Evolutionary conservation across 2,113 vertebrate species (phyloP), one percentile per base, ranked within the genome.

Genomic region (Engystomops pustulosus): DNA sequence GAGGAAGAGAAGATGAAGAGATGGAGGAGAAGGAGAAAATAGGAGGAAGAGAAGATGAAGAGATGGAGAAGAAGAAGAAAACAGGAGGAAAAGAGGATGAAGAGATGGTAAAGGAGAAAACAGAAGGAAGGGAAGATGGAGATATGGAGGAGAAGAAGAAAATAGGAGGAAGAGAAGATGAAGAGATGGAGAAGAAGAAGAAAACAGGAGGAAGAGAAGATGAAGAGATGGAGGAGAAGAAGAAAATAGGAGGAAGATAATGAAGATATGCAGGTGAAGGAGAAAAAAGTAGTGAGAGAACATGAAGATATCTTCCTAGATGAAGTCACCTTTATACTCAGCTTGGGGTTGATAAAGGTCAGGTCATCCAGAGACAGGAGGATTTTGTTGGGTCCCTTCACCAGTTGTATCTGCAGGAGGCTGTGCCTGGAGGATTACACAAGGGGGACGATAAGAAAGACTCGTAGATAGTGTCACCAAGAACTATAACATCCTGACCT

Each of bases 321-420:
- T 55, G 15, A 32, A 14, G 30, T 89, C 91, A 94, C 95, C 90
- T 95, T 96, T 88, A 90, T 96, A 47, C 94, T 96, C 55, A 96
- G 89, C 55, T 97, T 94, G 11, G 95, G 94, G 84, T 95, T 95
- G 74, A 98, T 95, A 86, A 98, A 98, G 6, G 95, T 89, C 0
- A 98, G 93, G 87, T 98, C 95, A 7, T 96, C 93, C 79, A 96
- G 85, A 18, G 93, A 96, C 62, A 98, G 77, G 32, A 97, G 87
- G 83, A 97, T 95, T 87, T 95, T 93, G 87, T 96, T 96, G 0
- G 95, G 95, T 60, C 96, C 96, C 90, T 92, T 96, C 83, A 96
- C 88, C 69, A 97, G 86, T 77, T 96, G 95, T 77, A 94, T 96
- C 90, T 96, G 95, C 86, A 96, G 92, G 87, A 97, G 89, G 69